Evolutionary conservation across 2,797 vertebrate genomes (phyloP).

Genomic region (Alca torda): DNA sequence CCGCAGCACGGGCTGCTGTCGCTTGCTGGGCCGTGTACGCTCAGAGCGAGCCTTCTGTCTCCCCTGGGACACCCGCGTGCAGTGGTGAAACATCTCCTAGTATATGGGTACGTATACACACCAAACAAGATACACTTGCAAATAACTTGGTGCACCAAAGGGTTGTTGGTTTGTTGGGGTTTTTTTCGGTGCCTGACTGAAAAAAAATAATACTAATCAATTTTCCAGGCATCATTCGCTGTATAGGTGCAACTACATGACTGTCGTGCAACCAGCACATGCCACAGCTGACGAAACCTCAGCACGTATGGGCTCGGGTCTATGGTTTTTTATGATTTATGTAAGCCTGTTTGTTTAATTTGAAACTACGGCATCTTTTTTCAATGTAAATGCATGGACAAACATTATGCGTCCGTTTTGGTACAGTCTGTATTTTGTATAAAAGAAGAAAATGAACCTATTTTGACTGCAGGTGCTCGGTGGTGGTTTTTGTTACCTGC

Average conservation of each 20-base stretch:
- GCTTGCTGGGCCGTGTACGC: not conserved
- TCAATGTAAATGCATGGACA: constrained; percentile 62
- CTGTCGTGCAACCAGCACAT: not conserved
- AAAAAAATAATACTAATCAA: not conserved
- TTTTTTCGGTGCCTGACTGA: not conserved
- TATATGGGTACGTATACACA: no score
- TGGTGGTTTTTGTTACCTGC: not conserved
- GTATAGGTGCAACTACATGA: not conserved
- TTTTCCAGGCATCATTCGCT: not conserved
- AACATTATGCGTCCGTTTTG: constrained; percentile 83
- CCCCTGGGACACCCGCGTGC: not conserved
- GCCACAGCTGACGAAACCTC: not conserved
- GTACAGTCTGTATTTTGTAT: constrained; percentile 84
- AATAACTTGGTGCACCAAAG: not conserved
- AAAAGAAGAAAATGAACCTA: constrained; percentile 73
- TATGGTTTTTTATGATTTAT: constrained; percentile 56
- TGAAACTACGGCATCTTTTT: not conserved
- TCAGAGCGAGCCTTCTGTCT: not conserved
- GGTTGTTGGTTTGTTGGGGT: no score
- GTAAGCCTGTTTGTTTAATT: constrained; percentile 68
- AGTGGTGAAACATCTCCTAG: not conserved
- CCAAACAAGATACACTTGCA: not conserved
- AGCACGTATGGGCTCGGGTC: constrained; percentile 59
- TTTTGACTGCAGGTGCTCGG: constrained; percentile 41
- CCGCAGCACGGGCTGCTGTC: not conserved